Base-by-base conservation (phyloP, 2,888 invertebrate genomes). In the Bembecia ichneumoniformis region DNA sequence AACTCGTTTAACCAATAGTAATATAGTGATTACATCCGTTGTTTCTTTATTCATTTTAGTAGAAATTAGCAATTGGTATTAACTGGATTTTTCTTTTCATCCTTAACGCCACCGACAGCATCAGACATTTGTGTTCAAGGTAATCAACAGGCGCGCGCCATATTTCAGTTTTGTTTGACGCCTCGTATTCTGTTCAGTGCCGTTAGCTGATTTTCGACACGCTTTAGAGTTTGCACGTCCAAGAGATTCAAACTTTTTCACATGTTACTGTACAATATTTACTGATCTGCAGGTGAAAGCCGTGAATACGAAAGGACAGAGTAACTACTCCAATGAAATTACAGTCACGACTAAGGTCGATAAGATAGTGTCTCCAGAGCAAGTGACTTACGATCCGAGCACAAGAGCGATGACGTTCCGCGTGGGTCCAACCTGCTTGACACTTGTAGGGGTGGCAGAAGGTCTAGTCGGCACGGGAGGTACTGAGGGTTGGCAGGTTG, bases 311-410 rank as follows among this genome's bases (percentile, higher is more conserved):
- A 95, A 95, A 75, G 96, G 96, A 13, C 91, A 93, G 58, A 96
- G 96, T 54, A 94, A 94, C 57, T 95, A 93, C 67, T 96, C 96
- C 0, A 94, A 94, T 63, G 95, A 96, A 71, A 91, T 95, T 46
- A 89, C 91, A 1, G 93, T 92, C 43, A 92, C 93, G 3, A 96
- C 96, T 0, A 92, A 94, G 62, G 95, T 97, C 14, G 94, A 95
- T 58, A 90, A 93, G 66, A 95, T 96, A 48, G 93, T 94, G 1
- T 84, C 92, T 0, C 94, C 96, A 0, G 89, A 94, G 56, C 90
- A 94, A 55, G 95, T 96, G 17, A 93, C 93, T 28, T 96, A 92
- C 68, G 95, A 96, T 69, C 95, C 94, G 3, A 91, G 91, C 60
- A 91, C 93, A 3, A 91, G 91, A 45, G 91, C 90, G 0, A 77